Percentiles rank a stretch among this genome's conserved stretches.
Conservation (phyloP, 2,113 vertebrate genomes). For the Neotragus moschatus region DNA sequence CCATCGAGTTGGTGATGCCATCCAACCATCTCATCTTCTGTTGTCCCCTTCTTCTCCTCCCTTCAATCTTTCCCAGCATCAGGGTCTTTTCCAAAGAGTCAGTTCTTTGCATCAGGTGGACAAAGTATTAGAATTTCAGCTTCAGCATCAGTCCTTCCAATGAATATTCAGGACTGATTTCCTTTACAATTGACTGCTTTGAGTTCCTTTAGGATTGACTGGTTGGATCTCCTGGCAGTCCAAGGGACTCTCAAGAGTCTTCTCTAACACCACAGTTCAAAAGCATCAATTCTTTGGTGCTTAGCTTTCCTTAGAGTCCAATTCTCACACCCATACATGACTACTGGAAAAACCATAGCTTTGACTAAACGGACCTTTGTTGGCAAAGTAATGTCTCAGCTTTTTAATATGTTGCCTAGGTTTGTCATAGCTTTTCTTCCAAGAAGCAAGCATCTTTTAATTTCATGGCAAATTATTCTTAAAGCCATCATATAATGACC, state of each 20-base stretch:
- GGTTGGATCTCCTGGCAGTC: background rate
- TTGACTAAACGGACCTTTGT: background rate
- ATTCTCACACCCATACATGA: background rate
- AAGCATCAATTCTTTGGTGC: background rate
- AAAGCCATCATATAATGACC: background rate
- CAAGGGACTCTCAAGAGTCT: background rate
- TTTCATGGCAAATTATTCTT: background rate
- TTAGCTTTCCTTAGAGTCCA: background rate
- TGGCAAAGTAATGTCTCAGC: background rate
- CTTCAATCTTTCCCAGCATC: background rate
- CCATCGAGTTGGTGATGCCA: background rate
- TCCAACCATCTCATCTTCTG: background rate
- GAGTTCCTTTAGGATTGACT: background rate
- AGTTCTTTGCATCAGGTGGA: background rate
- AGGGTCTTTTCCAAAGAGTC: background rate
- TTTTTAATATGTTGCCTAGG: background rate
- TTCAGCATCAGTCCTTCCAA: background rate
- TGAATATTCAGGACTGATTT: background rate
- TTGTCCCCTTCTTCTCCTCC: background rate
- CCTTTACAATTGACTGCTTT: background rate
- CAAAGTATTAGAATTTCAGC: background rate
- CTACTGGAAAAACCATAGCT: background rate
- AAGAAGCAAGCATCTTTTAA: background rate
- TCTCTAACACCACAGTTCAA: background rate
- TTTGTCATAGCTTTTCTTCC: background rate